phyloP scores from a whole-genome alignment of 2,113 vertebrate species.

The Chaetura pelagica region DNA sequence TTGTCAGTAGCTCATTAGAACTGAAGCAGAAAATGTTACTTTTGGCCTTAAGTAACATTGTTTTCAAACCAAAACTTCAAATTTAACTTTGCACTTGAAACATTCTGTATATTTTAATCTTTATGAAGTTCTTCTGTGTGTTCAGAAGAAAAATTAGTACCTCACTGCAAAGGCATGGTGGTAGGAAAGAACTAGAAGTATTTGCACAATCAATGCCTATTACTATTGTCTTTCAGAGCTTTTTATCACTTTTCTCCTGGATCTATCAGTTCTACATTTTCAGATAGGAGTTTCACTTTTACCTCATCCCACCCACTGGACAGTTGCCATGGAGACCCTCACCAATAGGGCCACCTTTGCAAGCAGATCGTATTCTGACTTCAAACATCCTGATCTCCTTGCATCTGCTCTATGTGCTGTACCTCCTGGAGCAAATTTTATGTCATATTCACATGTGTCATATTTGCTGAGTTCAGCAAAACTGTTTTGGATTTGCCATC shows the following conservation, averaged over 20 bases:
- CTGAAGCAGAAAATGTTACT: not conserved
- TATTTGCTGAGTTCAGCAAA: not conserved
- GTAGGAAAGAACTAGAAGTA: not conserved
- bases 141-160: not conserved
- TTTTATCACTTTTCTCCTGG: not conserved
- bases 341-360: not conserved
- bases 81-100: not conserved
- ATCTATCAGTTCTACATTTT: not conserved
- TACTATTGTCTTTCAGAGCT: not conserved
- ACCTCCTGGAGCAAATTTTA: not conserved
- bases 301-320: not conserved
- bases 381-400: not conserved
- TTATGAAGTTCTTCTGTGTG: not conserved
- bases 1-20: not conserved
- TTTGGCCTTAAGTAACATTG: not conserved
- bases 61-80: not conserved
- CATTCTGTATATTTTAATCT: not conserved
- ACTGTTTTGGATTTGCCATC: not conserved
- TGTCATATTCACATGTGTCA: not conserved
- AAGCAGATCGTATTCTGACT: not conserved
- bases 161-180: not conserved
- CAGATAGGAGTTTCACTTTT: not conserved
- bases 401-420: not conserved
- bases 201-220: not conserved
- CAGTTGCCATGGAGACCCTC: not conserved